Conservation (phyloP, 2,797 vertebrate species). For the Triplophysa bombifrons region DNA sequence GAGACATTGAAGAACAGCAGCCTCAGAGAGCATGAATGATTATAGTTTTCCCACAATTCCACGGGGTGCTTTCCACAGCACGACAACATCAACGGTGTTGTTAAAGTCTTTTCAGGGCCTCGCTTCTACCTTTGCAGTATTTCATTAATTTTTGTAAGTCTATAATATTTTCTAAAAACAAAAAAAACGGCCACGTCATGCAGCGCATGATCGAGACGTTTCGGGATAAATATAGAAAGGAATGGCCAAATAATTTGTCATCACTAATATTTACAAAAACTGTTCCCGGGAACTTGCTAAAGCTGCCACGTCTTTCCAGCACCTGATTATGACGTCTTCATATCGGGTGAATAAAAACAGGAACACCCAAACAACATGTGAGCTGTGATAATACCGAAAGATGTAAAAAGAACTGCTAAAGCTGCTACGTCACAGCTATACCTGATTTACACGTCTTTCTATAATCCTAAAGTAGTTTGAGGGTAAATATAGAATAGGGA, state of each 20-base stretch:
- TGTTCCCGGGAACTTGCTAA: background rate
- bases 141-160: background rate
- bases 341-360: constrained; percentile 1
- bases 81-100: background rate
- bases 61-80: background rate
- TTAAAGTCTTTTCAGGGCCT: background rate
- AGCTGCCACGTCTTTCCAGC: background rate
- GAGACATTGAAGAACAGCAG: background rate
- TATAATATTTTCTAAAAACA: background rate
- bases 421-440: background rate
- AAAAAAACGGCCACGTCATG: background rate
- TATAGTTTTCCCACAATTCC: constrained; percentile 16
- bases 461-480: background rate
- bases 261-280: background rate
- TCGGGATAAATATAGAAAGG: constrained; percentile 25
- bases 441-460: background rate
- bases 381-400: background rate
- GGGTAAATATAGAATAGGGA: constrained; percentile 25
- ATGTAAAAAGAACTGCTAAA: background rate
- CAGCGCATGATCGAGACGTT: background rate
- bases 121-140: background rate
- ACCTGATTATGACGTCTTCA: background rate
- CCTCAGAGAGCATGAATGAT: background rate
- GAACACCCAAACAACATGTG: background rate
- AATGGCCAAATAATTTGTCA: background rate